A percentile compares a stretch with the other conserved stretches of the same genome.
These are phyloP conservation scores for Brachypteracias leptosomus DNA, from an alignment of 2,113 vertebrate species.

Conservation along the genomic window DNA sequence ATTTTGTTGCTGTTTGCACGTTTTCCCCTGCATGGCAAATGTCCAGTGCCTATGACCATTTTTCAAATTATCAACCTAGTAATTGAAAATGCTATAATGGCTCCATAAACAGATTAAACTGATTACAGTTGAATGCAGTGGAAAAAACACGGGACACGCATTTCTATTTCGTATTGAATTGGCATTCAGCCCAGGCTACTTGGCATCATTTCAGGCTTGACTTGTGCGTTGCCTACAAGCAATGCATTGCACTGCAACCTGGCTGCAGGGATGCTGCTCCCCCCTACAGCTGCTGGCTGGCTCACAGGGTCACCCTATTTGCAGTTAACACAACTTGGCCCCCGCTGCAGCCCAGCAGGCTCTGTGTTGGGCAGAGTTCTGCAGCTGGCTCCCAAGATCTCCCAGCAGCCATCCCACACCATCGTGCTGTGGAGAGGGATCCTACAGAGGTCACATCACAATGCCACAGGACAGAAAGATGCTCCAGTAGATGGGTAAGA, in stretches of 20 bases:
- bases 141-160: fast-evolving
- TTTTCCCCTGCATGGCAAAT: background rate
- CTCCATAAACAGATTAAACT: background rate
- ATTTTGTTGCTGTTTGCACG: background rate
- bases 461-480: background rate
- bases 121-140: background rate
- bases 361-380: background rate
- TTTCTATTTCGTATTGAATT: background rate
- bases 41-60: background rate
- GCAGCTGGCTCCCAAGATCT: background rate
- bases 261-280: background rate
- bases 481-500: background rate
- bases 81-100: background rate
- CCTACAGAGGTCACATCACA: background rate
- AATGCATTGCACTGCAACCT: fast-evolving
- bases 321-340: background rate
- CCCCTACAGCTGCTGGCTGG: background rate
- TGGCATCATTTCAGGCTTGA: background rate
- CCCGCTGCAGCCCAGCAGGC: background rate
- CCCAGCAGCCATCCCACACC: background rate
- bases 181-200: background rate
- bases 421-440: fast-evolving
- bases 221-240: background rate
- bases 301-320: background rate
- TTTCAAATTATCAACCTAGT: background rate